A percentile compares a stretch with the other conserved stretches of the same genome.
phyloP scores from a whole-genome alignment of 2,888 invertebrate genomes.

The Microctonus hyperodae region DNA sequence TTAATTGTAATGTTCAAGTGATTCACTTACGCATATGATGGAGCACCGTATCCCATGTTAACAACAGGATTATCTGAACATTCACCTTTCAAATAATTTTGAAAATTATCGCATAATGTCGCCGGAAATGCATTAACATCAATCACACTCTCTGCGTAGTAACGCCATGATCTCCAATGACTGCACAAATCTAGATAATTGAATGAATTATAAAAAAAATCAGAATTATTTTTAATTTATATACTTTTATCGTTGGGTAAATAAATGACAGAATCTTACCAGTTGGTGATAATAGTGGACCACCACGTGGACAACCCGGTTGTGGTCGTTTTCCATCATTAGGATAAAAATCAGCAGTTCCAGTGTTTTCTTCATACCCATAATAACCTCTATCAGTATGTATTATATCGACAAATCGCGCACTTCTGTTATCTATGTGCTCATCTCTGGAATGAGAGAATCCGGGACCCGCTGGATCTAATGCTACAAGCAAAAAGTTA shows the following conservation, averaged over 20 bases:
- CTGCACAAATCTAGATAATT: slow-evolving; percentile 40
- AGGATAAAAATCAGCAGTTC: slow-evolving; percentile 50
- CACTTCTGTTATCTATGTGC: slow-evolving; percentile 44
- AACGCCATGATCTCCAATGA: slow-evolving; percentile 45
- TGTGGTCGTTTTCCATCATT: slow-evolving; percentile 50
- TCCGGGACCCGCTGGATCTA: slow-evolving; percentile 52
- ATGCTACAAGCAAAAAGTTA: slow-evolving; percentile 37
- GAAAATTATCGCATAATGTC: slow-evolving; percentile 37
- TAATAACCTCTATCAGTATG: slow-evolving; percentile 52
- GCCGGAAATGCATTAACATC: slow-evolving; percentile 40
- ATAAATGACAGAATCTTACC: too few species aligned
- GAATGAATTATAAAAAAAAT: background rate
- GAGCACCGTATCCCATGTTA: slow-evolving; percentile 41
- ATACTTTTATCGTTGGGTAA: too few species aligned
- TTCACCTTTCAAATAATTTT: slow-evolving; percentile 27
- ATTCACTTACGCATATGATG: slow-evolving; percentile 13
- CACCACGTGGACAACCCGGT: slow-evolving; percentile 47
- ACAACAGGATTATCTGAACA: slow-evolving; percentile 38
- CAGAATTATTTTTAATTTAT: too few species aligned
- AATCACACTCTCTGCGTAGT: slow-evolving; percentile 41
- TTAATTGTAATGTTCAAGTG: background rate
- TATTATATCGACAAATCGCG: slow-evolving; percentile 46
- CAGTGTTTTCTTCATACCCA: slow-evolving; percentile 43
- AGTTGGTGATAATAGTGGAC: slow-evolving; percentile 32
- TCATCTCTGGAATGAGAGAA: slow-evolving; percentile 46